A percentile compares a stretch with the other conserved stretches of the same genome.
These are phyloP conservation scores for Mystacornis crossleyi DNA, from an alignment of 2,113 vertebrate species.

Conservation along the genomic window DNA sequence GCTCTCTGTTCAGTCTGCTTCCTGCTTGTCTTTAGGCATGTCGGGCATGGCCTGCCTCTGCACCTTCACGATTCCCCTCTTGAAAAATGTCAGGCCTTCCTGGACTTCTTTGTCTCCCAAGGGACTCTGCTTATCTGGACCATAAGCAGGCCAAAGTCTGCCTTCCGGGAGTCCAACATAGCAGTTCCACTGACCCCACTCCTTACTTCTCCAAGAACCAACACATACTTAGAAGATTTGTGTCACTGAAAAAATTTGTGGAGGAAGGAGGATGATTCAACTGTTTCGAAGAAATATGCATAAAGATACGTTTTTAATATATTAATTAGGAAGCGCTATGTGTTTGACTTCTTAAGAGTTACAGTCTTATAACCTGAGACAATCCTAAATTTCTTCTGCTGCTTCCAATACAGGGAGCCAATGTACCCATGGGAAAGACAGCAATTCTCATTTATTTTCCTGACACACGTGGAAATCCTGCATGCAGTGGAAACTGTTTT, in stretches of 20 bases:
- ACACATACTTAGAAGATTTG: not conserved
- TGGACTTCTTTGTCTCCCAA: not conserved
- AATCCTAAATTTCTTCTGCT: not conserved
- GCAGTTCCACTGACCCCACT: not conserved
- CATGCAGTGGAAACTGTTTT: not conserved
- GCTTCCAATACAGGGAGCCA: not conserved
- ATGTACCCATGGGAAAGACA: not conserved
- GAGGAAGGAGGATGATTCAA: not conserved
- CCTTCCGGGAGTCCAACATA: rapidly evolving
- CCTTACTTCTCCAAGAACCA: not conserved
- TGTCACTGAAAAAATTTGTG: not conserved
- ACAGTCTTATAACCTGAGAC: not conserved
- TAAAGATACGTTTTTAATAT: not conserved
- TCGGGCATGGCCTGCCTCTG: rapidly evolving
- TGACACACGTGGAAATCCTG: not conserved
- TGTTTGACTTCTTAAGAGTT: not conserved
- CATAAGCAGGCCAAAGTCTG: not conserved
- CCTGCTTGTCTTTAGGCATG: rapidly evolving
- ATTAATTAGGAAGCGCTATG: not conserved
- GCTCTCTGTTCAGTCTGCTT: not conserved
- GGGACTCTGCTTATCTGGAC: not conserved
- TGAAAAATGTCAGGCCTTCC: not conserved
- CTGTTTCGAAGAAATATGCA: not conserved
- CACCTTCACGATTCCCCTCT: not conserved
- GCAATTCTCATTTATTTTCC: not conserved